These are phyloP conservation scores for Sebastes glaucus DNA, from an alignment of 2,797 vertebrate genomes.

Conservation along the genomic window DNA sequence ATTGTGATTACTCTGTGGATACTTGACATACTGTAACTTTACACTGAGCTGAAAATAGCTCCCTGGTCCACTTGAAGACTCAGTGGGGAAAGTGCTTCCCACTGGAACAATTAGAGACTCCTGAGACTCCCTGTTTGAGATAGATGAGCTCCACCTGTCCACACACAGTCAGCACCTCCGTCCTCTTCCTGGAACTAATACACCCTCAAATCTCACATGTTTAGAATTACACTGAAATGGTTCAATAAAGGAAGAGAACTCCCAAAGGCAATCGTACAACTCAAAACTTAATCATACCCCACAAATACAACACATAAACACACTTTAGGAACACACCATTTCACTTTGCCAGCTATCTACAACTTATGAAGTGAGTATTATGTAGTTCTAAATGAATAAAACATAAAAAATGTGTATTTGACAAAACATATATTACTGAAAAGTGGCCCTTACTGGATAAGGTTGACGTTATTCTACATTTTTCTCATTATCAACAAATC, in stretches of 20 bases:
- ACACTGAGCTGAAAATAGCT: slow-evolving; percentile 87
- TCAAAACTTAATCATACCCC: not conserved
- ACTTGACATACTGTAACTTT: slow-evolving; percentile 86
- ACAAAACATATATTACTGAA: not conserved
- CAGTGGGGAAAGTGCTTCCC: slow-evolving; percentile 77
- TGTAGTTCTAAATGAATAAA: not conserved
- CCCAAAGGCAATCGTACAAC: not conserved
- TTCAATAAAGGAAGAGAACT: not conserved
- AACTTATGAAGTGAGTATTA: not conserved
- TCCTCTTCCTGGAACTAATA: not conserved
- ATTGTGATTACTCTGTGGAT: slow-evolving; percentile 86
- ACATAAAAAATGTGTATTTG: not conserved
- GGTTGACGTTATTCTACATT: not conserved
- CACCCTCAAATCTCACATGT: not conserved
- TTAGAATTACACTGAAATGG: not conserved
- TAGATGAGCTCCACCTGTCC: slow-evolving; percentile 70
- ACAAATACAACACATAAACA: not conserved
- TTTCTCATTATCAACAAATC: not conserved
- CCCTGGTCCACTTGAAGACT: slow-evolving; percentile 71
- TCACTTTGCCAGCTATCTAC: not conserved
- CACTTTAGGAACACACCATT: not conserved
- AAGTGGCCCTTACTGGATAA: not conserved
- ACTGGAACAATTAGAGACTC: slow-evolving; percentile 77
- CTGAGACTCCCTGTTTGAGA: slow-evolving; percentile 61
- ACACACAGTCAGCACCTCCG: slow-evolving; percentile 40